phyloP scores from a whole-genome alignment of 2,113 vertebrate genomes.

The Rhynchomys soricoides region DNA sequence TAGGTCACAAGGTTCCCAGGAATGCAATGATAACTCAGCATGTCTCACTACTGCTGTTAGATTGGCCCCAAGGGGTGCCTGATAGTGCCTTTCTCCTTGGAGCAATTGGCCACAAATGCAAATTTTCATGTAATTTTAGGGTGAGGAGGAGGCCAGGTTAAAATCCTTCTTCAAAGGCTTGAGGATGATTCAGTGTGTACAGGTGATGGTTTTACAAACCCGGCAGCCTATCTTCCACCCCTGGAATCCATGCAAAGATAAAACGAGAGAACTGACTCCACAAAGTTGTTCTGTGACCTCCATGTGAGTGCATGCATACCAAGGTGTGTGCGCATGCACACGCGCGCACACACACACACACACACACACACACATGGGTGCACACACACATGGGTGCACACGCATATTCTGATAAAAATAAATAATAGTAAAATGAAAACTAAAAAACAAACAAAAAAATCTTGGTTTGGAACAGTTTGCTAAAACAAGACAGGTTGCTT shows the following conservation, averaged over 20 bases:
- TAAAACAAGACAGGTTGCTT: constrained; percentile 32
- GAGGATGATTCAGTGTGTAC: too few species aligned
- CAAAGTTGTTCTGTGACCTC: background rate
- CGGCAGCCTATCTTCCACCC: too few species aligned
- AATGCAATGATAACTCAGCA: background rate
- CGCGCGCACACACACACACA: background rate
- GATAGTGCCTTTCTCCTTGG: background rate
- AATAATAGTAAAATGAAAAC: background rate
- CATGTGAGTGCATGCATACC: background rate
- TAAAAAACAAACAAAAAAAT: background rate
- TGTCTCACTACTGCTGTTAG: background rate
- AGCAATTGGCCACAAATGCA: background rate
- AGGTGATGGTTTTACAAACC: background rate
- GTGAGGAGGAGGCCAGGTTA: background rate
- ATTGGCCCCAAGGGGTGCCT: background rate
- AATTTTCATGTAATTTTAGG: constrained; percentile 28
- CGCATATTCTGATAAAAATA: background rate
- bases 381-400: background rate
- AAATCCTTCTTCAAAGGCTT: background rate
- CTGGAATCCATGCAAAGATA: background rate
- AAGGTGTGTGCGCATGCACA: too few species aligned
- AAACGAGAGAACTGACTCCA: background rate
- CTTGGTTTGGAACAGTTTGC: background rate
- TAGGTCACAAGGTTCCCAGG: background rate
- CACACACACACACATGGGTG: too few species aligned